phyloP scores from a whole-genome alignment of 2,888 invertebrate genomes.

The Cremastinae sp. region DNA sequence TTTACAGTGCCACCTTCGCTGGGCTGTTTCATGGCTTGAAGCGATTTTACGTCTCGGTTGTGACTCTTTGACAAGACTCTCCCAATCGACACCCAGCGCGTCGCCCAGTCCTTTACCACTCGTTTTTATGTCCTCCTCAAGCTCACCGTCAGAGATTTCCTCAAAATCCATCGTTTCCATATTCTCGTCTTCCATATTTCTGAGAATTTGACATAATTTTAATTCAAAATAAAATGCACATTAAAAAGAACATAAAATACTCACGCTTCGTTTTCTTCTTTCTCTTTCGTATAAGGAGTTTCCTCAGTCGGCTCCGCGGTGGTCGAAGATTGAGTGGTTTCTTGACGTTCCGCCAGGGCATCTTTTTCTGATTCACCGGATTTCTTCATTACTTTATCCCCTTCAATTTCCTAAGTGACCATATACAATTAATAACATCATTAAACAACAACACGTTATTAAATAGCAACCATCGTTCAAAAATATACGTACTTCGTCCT shows the following conservation, averaged over 20 bases:
- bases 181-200: conserved; percentile 85
- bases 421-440: neutral
- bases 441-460: neutral
- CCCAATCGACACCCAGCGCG: conserved; percentile 98
- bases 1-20: conserved; percentile 91
- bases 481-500: conserved; percentile 81
- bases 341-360: conserved; percentile 66
- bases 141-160: conserved; percentile 94
- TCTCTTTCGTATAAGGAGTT: conserved; percentile 71
- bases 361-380: conserved; percentile 66
- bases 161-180: conserved; percentile 91
- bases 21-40: conserved; percentile 82
- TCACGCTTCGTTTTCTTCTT: conserved; percentile 67
- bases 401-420: conserved; percentile 47
- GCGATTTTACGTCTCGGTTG: conserved; percentile 80
- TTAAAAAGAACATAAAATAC: conserved; percentile 4
- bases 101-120: conserved; percentile 89
- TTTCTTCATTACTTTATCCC: conserved; percentile 66
- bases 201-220: conserved; percentile 77
- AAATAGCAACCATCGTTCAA: conserved; percentile 5
- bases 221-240: neutral
- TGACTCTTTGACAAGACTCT: conserved; percentile 91
- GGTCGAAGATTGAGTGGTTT: conserved; percentile 69
- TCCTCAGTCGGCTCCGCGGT: conserved; percentile 73
- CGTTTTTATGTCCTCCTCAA: conserved; percentile 88